Conservation (phyloP, 1,140 invertebrate species). For the Sweltsa coloradensis region DNA sequence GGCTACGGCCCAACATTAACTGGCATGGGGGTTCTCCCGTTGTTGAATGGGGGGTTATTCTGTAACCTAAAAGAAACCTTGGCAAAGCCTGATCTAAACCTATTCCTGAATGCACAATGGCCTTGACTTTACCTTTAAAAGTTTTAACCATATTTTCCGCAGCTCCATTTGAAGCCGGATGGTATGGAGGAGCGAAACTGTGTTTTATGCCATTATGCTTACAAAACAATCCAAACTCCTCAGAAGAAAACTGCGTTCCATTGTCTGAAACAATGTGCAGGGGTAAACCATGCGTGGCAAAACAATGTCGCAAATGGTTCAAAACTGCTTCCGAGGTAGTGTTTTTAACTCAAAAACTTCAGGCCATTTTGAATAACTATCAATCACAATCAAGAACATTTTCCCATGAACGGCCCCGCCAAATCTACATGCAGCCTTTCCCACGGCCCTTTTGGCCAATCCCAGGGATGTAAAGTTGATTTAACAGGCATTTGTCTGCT, state of each 20-base stretch:
- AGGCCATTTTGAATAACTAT: conserved; percentile 20
- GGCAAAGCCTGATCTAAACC: neutral
- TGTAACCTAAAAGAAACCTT: neutral
- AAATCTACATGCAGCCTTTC: conserved; percentile 19
- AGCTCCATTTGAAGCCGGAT: conserved; percentile 17
- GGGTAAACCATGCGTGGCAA: conserved; percentile 24
- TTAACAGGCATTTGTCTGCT: neutral
- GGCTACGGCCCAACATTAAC: neutral
- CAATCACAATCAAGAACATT: conserved; percentile 17
- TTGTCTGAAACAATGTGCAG: conserved; percentile 27
- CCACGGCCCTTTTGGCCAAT: neutral
- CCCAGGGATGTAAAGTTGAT: neutral
- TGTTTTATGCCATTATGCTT: conserved; percentile 13
- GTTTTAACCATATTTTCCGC: conserved; percentile 19
- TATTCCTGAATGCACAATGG: neutral
- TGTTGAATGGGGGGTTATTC: neutral
- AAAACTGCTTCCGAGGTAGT: conserved; percentile 17
- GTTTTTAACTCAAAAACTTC: conserved; percentile 10
- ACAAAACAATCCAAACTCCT: conserved; percentile 24
- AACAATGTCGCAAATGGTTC: conserved; percentile 21
- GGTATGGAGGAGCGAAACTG: conserved; percentile 16
- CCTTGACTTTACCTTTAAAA: conserved; percentile 10
- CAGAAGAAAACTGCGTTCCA: conserved; percentile 26
- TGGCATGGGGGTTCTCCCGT: neutral
- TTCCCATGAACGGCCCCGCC: conserved; percentile 13